Base-by-base conservation (phyloP, 2,113 vertebrate species). In the Aptenodytes patagonicus region DNA sequence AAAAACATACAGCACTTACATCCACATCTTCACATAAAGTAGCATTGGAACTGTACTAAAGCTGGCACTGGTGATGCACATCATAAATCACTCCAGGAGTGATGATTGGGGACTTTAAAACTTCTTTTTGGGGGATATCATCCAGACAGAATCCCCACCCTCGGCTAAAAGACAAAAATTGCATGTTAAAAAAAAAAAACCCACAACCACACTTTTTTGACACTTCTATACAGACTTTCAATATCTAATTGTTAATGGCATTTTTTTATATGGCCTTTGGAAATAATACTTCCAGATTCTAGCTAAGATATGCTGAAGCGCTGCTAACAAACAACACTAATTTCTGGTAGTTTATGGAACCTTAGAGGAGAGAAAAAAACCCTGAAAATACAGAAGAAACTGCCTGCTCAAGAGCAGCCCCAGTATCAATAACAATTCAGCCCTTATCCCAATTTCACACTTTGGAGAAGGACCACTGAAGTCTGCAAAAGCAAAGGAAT, bases 101-200 rank as follows among this genome's bases (percentile, higher is more conserved):
- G 71, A 99, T 98, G 90, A 99, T 11, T 3, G 99, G 98, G 28
- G 98, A 98, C 87, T 98, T 99, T 3, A 99, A 97, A 72, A 99
- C 99, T 95, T 99, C 99, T 97, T 99, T 99, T 75, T 99, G 98
- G 2, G 99, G 99, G 25, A 98, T 94, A 75, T 99, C 99, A 93
- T 99, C 99, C 77, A 99, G 98, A 96, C 99, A 99, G 95, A 98
- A 99, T 29, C 99, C 99, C 99, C 99, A 99, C 3, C 99, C 99
- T 4, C 99, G 99, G 95, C 99, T 99, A 60, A 77, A 96, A 97
- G 76, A 84, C 18, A 93, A 91, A 77, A 91, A 54, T 1, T 49
- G 11, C 7, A 1, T 25, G 73, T 82, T 61, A 58, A 57, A 72
- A 70, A 44, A 40, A 40, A 40, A 40, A 10, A 69, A 65, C 2